phyloP scores from a whole-genome alignment of 1,140 invertebrate species.

The Lepidurus packardi region DNA sequence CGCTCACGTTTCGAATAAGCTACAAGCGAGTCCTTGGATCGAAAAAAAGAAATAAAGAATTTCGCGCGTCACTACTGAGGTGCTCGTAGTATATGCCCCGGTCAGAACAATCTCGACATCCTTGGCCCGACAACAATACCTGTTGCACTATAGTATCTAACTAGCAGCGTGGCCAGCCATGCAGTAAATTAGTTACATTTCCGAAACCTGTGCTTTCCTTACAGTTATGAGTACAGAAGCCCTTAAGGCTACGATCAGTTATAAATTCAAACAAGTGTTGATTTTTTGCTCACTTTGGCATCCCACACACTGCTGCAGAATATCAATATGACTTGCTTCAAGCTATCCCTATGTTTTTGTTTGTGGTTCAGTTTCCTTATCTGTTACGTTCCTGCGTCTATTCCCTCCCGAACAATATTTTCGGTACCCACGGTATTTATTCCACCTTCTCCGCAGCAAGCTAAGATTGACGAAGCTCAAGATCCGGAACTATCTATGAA shows the following conservation, averaged over 20 bases:
- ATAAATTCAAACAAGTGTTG: background rate
- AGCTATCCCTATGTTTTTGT: background rate
- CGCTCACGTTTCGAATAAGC: too few species aligned
- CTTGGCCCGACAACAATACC: too few species aligned
- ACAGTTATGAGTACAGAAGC: background rate
- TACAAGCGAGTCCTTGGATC: too few species aligned
- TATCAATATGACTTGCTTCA: background rate
- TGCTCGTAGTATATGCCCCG: too few species aligned
- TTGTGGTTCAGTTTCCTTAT: background rate
- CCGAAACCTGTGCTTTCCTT: too few species aligned
- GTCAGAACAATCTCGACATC: too few species aligned
- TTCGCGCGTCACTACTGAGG: too few species aligned
- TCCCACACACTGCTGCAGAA: background rate
- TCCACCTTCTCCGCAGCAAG: background rate
- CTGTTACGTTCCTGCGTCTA: background rate
- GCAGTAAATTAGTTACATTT: too few species aligned
- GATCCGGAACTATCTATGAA: slow-evolving; percentile 9
- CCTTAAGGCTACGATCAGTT: background rate
- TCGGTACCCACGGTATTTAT: background rate
- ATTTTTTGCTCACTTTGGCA: background rate
- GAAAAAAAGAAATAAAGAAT: too few species aligned
- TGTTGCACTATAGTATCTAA: too few species aligned
- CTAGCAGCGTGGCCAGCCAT: too few species aligned
- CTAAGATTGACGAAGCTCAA: background rate
- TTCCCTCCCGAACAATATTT: background rate